phyloP scores from a whole-genome alignment of 2,888 invertebrate genomes.

The Lacanobia wlatinum region DNA sequence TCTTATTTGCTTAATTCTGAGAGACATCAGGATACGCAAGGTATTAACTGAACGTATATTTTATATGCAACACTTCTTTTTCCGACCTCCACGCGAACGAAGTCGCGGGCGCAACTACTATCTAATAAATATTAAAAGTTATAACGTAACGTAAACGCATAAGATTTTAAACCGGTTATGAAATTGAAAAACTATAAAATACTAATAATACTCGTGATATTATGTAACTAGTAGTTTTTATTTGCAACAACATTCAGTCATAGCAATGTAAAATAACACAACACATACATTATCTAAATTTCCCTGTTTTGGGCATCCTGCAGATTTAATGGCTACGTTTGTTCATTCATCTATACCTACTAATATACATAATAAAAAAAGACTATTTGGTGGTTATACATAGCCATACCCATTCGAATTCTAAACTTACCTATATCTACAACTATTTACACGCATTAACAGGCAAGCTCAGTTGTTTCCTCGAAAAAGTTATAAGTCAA shows the following conservation, averaged over 20 bases:
- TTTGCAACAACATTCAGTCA: background rate
- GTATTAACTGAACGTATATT: too few species aligned
- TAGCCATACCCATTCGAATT: background rate
- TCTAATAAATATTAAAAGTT: background rate
- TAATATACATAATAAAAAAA: background rate
- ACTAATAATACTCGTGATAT: background rate
- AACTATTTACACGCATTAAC: background rate
- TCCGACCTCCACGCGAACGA: too few species aligned
- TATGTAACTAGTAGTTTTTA: background rate
- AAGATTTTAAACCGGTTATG: background rate
- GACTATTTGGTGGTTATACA: background rate
- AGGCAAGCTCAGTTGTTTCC: background rate
- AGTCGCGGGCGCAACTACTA: background rate
- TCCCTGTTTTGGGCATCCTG: too few species aligned
- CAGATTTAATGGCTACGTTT: background rate
- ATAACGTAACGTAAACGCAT: too few species aligned
- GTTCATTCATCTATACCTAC: background rate
- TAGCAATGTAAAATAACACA: too few species aligned
- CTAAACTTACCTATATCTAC: too few species aligned
- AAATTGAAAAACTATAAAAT: background rate
- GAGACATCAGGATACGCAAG: too few species aligned
- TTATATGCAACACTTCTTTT: too few species aligned
- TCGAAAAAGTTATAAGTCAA: background rate
- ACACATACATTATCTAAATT: background rate
- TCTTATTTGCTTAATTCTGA: too few species aligned